Conservation (phyloP, 2,888 invertebrate genomes). For the Rhorus exstirpatorius region DNA sequence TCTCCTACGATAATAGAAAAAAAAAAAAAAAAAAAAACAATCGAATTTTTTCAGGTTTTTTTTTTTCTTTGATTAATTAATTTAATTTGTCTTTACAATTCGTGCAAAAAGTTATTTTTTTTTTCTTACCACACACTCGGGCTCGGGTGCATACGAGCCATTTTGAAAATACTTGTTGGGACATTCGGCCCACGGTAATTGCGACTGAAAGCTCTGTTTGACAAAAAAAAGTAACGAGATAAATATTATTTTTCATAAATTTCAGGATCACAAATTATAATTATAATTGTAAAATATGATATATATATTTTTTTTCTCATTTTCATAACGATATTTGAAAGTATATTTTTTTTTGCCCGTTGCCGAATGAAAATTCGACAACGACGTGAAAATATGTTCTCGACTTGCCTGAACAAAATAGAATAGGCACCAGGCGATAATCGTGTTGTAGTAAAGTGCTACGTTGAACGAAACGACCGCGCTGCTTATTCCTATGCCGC, state of each 20-base stretch:
- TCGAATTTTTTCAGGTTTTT: background rate
- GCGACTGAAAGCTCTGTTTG: constrained; percentile 93
- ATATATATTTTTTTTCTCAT: constrained; percentile 1
- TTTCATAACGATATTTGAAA: no score
- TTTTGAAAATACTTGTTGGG: constrained; percentile 94
- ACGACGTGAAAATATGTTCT: background rate
- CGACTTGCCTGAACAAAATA: constrained; percentile 92
- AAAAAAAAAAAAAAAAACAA: background rate
- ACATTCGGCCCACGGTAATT: constrained; percentile 97
- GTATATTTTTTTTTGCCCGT: no score
- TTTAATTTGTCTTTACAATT: background rate
- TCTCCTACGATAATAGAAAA: constrained; percentile 88
- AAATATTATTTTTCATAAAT: constrained; percentile 10
- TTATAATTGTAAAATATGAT: background rate
- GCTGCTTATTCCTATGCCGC: constrained; percentile 96
- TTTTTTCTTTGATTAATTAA: background rate
- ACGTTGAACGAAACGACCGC: constrained; percentile 99
- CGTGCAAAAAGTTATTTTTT: background rate
- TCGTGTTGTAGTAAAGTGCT: constrained; percentile 98
- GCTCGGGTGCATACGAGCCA: constrained; percentile 92
- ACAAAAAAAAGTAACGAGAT: constrained; percentile 61
- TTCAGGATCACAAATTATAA: background rate
- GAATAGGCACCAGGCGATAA: constrained; percentile 99
- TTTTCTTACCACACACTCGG: constrained; percentile 91
- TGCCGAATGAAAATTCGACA: no score